Evolutionary conservation across 2,797 vertebrate genomes (phyloP).

Genomic region (Macropodus opercularis): DNA sequence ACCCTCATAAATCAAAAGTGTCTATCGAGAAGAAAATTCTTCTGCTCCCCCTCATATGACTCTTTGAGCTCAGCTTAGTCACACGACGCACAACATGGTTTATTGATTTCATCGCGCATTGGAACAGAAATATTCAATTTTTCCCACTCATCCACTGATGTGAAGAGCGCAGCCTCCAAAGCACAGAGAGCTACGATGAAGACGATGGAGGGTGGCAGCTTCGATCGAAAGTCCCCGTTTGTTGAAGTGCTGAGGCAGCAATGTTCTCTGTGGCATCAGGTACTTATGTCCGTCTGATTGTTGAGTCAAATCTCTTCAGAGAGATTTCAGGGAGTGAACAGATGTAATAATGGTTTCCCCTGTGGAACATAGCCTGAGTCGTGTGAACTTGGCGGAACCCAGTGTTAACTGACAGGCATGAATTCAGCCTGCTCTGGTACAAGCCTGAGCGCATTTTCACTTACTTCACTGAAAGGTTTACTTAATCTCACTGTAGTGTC

Average conservation of each 20-base stretch:
- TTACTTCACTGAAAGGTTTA: constrained; percentile 40
- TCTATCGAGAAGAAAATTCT: constrained; percentile 29
- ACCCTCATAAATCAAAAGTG: constrained; percentile 53
- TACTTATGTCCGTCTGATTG: constrained; percentile 51
- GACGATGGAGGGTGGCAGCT: constrained; percentile 59
- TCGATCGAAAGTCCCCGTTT: constrained; percentile 40
- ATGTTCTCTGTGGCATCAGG: constrained; percentile 39
- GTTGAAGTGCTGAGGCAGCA: constrained; percentile 63
- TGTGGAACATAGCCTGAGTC: constrained; percentile 13
- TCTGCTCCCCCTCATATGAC: constrained; percentile 29
- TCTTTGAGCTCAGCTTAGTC: constrained; percentile 29
- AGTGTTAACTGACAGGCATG: constrained; percentile 16
- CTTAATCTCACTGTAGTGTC: constrained; percentile 19
- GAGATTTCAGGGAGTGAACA: constrained; percentile 58
- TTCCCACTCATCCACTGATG: constrained; percentile 34
- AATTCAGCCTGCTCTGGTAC: constrained; percentile 33
- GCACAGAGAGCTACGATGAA: constrained; percentile 42
- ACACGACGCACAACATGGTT: constrained; percentile 17
- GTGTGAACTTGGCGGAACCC: constrained; percentile 16
- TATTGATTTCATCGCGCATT: constrained; percentile 49
- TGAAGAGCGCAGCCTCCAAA: constrained; percentile 18
- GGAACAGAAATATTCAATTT: constrained; percentile 49
- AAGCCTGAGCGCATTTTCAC: constrained; percentile 31
- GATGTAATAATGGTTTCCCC: constrained; percentile 27
- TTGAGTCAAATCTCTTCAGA: constrained; percentile 36